Conservation (phyloP, 2,797 vertebrate species). For the Schizopygopsis pylzovi region DNA sequence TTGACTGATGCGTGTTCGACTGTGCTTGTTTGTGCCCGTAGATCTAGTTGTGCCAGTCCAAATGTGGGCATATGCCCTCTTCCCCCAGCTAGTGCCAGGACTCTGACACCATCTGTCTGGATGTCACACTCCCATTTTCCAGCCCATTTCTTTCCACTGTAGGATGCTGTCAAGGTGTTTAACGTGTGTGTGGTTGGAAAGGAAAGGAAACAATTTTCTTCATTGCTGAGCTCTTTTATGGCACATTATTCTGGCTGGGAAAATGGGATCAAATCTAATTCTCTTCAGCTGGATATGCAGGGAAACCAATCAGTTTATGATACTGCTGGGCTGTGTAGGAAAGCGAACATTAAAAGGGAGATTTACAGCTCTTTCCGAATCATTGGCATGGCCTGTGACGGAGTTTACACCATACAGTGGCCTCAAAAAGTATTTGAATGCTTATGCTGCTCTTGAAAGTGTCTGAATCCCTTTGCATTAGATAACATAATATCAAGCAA, state of each 20-base stretch:
- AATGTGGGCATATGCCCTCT: constrained; percentile 64
- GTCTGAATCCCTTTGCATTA: constrained; percentile 2
- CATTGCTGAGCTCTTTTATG: constrained; percentile 29
- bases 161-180: constrained; percentile 52
- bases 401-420: constrained; percentile 19
- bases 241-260: constrained; percentile 25
- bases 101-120: constrained; percentile 72
- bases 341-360: constrained; percentile 34
- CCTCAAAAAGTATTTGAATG: not conserved
- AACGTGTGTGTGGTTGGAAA: constrained; percentile 41
- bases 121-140: constrained; percentile 65
- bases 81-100: constrained; percentile 65
- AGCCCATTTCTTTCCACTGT: constrained; percentile 62
- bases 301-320: constrained; percentile 50
- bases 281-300: constrained; percentile 41
- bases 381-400: not conserved
- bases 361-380: constrained; percentile 26
- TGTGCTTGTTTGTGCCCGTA: constrained; percentile 66
- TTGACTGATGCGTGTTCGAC: constrained; percentile 46
- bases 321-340: constrained; percentile 25
- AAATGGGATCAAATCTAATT: constrained; percentile 43
- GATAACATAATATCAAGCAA: not conserved
- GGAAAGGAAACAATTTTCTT: constrained; percentile 27
- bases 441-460: not conserved
- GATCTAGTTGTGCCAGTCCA: constrained; percentile 68